Evolutionary conservation across 2,797 vertebrate genomes (phyloP).

Genomic region (Syngnathus acus): DNA sequence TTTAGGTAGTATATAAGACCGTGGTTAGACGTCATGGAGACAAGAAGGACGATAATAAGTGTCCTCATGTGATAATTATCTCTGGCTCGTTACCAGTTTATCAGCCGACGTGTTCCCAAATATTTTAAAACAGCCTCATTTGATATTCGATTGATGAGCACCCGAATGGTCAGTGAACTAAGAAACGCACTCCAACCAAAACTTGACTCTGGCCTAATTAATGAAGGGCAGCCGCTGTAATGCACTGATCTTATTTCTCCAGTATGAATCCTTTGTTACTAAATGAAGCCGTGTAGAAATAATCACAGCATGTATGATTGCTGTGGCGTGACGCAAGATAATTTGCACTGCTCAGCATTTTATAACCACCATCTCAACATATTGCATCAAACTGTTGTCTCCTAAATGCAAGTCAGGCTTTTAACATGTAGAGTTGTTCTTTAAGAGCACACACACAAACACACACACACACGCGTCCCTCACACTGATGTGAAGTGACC

Average conservation of each 20-base stretch:
- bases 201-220: slow-evolving; percentile 53
- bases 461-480: slow-evolving; percentile 46
- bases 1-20: not conserved
- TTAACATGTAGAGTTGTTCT: slow-evolving; percentile 2
- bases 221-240: slow-evolving; percentile 17
- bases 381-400: slow-evolving; percentile 7
- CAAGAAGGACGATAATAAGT: slow-evolving; percentile 20
- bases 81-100: slow-evolving; percentile 14
- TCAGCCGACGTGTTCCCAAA: slow-evolving; percentile 42
- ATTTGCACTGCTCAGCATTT: slow-evolving; percentile 4
- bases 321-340: slow-evolving; percentile 8
- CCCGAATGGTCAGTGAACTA: slow-evolving; percentile 70
- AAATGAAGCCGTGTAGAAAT: slow-evolving; percentile 3
- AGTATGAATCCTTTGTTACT: slow-evolving; percentile 15
- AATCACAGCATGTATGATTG: not conserved
- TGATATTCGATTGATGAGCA: slow-evolving; percentile 66
- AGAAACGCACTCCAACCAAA: slow-evolving; percentile 40
- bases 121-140: slow-evolving; percentile 59
- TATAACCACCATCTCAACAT: slow-evolving; percentile 1
- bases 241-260: not conserved
- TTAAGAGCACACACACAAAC: slow-evolving; percentile 27
- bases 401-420: slow-evolving; percentile 3
- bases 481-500: slow-evolving; percentile 77
- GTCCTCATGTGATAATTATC: slow-evolving; percentile 27
- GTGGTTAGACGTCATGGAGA: too few species aligned